phyloP scores from a whole-genome alignment of 2,797 vertebrate genomes.

The Pteropus rufus region DNA sequence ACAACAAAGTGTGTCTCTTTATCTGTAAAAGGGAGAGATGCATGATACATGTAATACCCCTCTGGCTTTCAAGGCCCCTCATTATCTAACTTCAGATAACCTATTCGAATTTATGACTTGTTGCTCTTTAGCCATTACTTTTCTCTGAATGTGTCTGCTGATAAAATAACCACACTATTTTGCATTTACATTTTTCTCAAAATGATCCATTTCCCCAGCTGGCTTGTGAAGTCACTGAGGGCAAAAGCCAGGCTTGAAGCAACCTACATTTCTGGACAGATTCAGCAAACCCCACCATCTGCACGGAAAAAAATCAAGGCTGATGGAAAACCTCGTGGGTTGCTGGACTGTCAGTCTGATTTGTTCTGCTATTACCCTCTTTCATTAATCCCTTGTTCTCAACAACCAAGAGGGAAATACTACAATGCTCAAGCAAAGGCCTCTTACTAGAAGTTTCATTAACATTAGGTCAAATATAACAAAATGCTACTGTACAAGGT shows the following conservation, averaged over 20 bases:
- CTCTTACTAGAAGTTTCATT: background rate
- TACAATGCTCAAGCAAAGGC: background rate
- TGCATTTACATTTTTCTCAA: constrained; percentile 13
- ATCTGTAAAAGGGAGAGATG: background rate
- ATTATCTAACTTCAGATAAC: background rate
- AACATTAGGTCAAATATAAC: background rate
- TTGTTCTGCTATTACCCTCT: background rate
- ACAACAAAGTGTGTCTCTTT: background rate
- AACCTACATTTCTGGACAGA: background rate
- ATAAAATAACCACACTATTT: constrained; percentile 6
- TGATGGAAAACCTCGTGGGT: background rate
- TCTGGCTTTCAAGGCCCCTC: background rate
- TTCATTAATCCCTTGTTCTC: background rate
- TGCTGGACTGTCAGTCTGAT: background rate
- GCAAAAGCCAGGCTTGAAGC: background rate
- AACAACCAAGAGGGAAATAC: constrained; percentile 5
- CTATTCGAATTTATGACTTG: background rate
- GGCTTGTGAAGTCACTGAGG: background rate
- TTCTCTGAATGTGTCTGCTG: constrained; percentile 15
- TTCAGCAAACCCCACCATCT: background rate
- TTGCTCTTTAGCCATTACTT: background rate
- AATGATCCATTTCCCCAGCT: background rate
- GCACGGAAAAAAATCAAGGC: constrained; percentile 9
- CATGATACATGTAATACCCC: background rate
- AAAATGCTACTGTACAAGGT: background rate